Evolutionary conservation across 2,797 vertebrate species (phyloP), one percentile per base, ranked within the genome.

Genomic region (Myotis daubentonii): DNA sequence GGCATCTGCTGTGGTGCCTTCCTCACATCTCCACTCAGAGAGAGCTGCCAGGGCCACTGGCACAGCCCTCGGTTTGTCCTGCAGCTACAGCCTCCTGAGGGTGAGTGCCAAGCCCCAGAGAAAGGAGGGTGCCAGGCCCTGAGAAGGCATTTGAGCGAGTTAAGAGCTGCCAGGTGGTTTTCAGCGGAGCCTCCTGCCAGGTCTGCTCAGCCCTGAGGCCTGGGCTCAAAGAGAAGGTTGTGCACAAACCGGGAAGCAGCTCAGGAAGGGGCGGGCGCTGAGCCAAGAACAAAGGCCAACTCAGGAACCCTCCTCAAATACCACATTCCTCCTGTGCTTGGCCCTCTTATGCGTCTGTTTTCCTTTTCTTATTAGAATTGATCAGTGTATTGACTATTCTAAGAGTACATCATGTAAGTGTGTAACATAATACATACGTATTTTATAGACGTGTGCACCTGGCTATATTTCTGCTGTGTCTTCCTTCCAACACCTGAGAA

Each of bases 351-450:
- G 16, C 87, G 91, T 87, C 8, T 30, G 17, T 72, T 84, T 94
- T 71, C 75, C 47, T 87, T 93, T 95, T 72, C 87, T 95, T 86
- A 89, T 80, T 92, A 89, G 91, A 85, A 17, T 23, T 81, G 74
- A 85, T 79, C 80, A 93, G 9, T 33, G 84, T 65, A 93, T 70
- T 92, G 44, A 71, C 80, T 49, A 7, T 16, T 49, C 81, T 88
- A 95, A 44, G 44, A 86, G n/a, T 57, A 38, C 6, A 92, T 65
- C 16, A 8, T 70, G 33, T 65, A 81, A 87, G 71, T 65, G 25
- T 28, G 60, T 60, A 75, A 66, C 47, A 81, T 22, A 57, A 76
- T 51, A 70, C 7, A 70, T 5, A 85, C 55, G 62, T 74, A 65
- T 70, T 95, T 76, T 75, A 49, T 79, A 28, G 55, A 15, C 19